Percentiles rank a stretch among this genome's conserved stretches.
phyloP scores from a whole-genome alignment of 2,888 invertebrate genomes.

The Cephus nigrinus region DNA sequence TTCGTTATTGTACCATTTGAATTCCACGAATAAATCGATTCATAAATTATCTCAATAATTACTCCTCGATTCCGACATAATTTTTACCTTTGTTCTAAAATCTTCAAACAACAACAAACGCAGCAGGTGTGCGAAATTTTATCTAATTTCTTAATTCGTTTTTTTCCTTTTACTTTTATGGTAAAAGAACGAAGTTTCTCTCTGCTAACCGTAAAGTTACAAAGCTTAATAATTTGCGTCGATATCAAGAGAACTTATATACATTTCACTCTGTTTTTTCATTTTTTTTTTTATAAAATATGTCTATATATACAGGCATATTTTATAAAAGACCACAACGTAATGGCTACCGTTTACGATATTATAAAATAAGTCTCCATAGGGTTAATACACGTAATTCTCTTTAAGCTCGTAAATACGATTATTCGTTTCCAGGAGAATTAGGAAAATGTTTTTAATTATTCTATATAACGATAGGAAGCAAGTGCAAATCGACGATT shows the following conservation, averaged over 20 bases:
- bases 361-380: neutral
- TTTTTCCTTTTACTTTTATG: neutral
- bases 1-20: neutral
- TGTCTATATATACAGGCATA: no score
- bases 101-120: neutral
- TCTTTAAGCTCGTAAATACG: neutral
- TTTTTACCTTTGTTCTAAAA: neutral
- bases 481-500: neutral
- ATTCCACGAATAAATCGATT: neutral
- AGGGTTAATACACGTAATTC: neutral
- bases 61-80: neutral
- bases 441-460: neutral
- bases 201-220: neutral
- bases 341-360: neutral
- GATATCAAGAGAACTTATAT: neutral
- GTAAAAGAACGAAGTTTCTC: neutral
- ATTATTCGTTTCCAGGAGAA: neutral
- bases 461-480: neutral
- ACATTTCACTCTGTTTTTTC: neutral
- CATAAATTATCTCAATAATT: neutral
- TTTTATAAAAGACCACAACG: neutral
- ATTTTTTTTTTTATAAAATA: no score
- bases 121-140: neutral
- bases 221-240: neutral
- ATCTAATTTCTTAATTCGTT: neutral